Evolutionary conservation across 2,113 vertebrate species (phyloP), one percentile per base, ranked within the genome.

Genomic region (Catharus fuscescens): DNA sequence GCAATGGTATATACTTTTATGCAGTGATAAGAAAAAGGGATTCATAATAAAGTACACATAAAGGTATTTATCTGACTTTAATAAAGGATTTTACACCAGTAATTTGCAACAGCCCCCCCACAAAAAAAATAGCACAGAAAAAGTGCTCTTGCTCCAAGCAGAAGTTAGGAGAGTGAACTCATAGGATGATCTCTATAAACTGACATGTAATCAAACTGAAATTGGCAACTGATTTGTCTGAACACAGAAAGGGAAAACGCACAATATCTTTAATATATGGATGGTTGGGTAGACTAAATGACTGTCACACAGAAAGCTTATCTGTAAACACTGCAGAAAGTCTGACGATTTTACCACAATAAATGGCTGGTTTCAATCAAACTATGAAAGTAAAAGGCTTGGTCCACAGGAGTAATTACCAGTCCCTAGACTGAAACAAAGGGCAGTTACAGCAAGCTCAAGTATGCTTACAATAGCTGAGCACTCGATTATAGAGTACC

Each of bases 321-420:
- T 96, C 96, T 96, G 94, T 97, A 97, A 98, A 98, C 94, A 97
- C 93, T 95, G 93, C 88, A 96, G 83, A 93, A 95, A 97, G 86
- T 78, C 89, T 96, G 80, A 95, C 2, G 5, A 93, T 97, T 97
- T 96, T 94, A 94, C 88, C 79, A 92, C 96, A 97, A 96, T 96
- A 98, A 97, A 98, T 96, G 93, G 90, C 89, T 96, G 93, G 97
- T 96, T 97, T 97, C 97, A 98, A 95, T 96, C 97, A 98, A 97
- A 95, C 88, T 88, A 78, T n/a, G 45, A 92, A 94, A 94, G 96
- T 77, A 90, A 95, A 97, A 97, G 88, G 84, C 81, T 96, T 80
- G 93, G 95, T 97, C 96, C 97, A 94, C 73, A 96, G 96, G 93
- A 96, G 94, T 96, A 96, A 98, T 97, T 97, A 95, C 93, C 93